A percentile compares a stretch with the other conserved stretches of the same genome.
phyloP scores from a whole-genome alignment of 2,888 invertebrate species.

The Caenorhabditis afra region DNA sequence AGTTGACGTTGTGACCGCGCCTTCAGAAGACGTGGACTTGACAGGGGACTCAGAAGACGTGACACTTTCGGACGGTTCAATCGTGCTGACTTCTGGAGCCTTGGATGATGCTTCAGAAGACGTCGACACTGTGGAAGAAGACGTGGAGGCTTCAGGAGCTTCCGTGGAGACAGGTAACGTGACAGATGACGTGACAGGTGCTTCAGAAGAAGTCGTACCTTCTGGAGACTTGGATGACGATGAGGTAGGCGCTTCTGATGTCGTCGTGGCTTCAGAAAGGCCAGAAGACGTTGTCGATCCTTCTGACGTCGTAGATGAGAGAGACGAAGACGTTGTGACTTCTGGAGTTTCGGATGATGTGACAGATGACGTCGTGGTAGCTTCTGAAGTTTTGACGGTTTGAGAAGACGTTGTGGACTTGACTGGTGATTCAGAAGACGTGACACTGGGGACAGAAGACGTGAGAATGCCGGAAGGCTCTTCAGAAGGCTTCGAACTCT shows the following conservation, averaged over 20 bases:
- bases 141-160: constrained; percentile 7
- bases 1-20: background rate
- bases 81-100: background rate
- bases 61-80: background rate
- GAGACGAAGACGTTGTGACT: too few relatives aligned
- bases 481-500: background rate
- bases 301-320: background rate
- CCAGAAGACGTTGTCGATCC: background rate
- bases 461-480: background rate
- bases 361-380: background rate
- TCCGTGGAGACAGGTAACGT: constrained; percentile 1
- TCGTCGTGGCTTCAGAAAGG: constrained; percentile 1
- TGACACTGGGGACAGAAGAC: background rate
- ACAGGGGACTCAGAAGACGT: constrained; percentile 1
- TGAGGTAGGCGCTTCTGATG: background rate
- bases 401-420: background rate
- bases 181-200: constrained; percentile 5
- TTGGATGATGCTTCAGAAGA: too few relatives aligned
- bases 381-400: constrained; percentile 5
- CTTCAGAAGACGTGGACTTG: background rate
- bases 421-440: background rate
- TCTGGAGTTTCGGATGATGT: background rate
- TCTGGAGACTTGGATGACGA: constrained; percentile 13
- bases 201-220: background rate
- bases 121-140: background rate